Conservation (phyloP, 2,797 vertebrate species). For the Amphiprion clarkii region DNA sequence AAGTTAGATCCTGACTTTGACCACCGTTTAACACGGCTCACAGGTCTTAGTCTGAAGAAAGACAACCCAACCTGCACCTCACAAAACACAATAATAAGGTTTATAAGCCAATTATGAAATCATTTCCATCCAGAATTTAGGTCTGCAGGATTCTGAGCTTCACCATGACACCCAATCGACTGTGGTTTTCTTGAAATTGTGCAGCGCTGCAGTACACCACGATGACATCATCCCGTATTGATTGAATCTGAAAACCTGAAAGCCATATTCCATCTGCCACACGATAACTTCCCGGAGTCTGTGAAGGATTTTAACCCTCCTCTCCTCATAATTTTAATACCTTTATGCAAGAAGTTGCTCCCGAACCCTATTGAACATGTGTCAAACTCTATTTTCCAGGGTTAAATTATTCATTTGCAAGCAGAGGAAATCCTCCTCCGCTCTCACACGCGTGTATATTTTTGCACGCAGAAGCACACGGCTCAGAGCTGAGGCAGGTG, state of each 20-base stretch:
- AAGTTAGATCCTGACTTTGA: slow-evolving; percentile 53
- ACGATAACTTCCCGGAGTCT: slow-evolving; percentile 1
- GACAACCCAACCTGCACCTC: slow-evolving; percentile 26
- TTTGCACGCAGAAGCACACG: slow-evolving; percentile 23
- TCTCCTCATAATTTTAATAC: slow-evolving; percentile 45
- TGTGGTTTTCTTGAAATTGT: slow-evolving; percentile 47
- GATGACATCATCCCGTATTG: slow-evolving; percentile 71
- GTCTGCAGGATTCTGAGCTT: slow-evolving; percentile 37
- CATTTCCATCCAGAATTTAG: slow-evolving; percentile 28
- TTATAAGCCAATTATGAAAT: slow-evolving; percentile 44
- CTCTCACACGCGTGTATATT: slow-evolving; percentile 25
- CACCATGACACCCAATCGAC: slow-evolving; percentile 25
- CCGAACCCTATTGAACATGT: slow-evolving; percentile 67
- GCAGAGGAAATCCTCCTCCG: slow-evolving; percentile 24
- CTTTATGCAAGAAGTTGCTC: slow-evolving; percentile 52
- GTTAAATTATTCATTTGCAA: slow-evolving; percentile 84
- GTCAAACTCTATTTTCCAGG: slow-evolving; percentile 77
- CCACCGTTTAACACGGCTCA: slow-evolving; percentile 48
- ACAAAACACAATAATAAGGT: slow-evolving; percentile 19
- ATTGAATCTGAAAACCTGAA: slow-evolving; percentile 51
- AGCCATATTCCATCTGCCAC: slow-evolving; percentile 53
- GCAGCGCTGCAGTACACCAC: slow-evolving; percentile 59
- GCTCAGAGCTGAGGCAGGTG: slow-evolving; percentile 69
- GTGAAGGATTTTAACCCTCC: slow-evolving; percentile 19
- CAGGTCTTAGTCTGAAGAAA: slow-evolving; percentile 25